Evolutionary conservation across 1,140 invertebrate species (phyloP).

Genomic region (Drosophila serrata): DNA sequence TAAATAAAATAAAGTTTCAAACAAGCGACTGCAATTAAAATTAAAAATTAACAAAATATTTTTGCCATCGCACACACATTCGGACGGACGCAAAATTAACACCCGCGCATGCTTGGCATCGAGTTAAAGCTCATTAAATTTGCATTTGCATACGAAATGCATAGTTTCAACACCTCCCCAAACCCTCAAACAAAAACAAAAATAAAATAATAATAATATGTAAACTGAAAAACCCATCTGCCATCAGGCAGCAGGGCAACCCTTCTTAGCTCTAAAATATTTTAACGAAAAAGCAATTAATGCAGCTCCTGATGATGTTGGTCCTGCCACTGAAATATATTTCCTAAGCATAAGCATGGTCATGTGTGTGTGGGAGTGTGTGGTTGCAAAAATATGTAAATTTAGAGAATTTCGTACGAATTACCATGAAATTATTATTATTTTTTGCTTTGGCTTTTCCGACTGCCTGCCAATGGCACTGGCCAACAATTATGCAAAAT

Average conservation of each 20-base stretch:
- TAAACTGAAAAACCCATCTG: slow-evolving; percentile 3
- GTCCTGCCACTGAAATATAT: slow-evolving; percentile 49
- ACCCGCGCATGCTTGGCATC: slow-evolving; percentile 41
- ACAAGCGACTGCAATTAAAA: slow-evolving; percentile 79
- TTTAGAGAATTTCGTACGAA: slow-evolving; percentile 51
- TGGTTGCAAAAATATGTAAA: slow-evolving; percentile 38
- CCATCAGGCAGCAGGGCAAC: not conserved
- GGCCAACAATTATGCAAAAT: slow-evolving; percentile 67
- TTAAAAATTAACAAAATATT: slow-evolving; percentile 82
- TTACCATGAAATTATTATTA: slow-evolving; percentile 59
- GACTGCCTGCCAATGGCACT: slow-evolving; percentile 31
- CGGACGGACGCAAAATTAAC: slow-evolving; percentile 47
- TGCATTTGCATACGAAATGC: slow-evolving; percentile 74
- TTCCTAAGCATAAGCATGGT: slow-evolving; percentile 3
- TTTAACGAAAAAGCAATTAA: slow-evolving; percentile 71
- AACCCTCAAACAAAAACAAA: not conserved
- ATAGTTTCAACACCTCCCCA: slow-evolving; percentile 65
- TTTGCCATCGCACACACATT: slow-evolving; percentile 31
- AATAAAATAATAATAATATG: too few species aligned
- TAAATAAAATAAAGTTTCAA: slow-evolving; percentile 47
- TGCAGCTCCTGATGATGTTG: slow-evolving; percentile 38
- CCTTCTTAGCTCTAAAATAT: slow-evolving; percentile 22
- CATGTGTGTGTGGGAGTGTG: slow-evolving; percentile 9
- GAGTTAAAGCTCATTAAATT: slow-evolving; percentile 80
- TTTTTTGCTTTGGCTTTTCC: slow-evolving; percentile 47